Conservation (phyloP, 2,113 vertebrate genomes). For the Aegotheles bennettii region DNA sequence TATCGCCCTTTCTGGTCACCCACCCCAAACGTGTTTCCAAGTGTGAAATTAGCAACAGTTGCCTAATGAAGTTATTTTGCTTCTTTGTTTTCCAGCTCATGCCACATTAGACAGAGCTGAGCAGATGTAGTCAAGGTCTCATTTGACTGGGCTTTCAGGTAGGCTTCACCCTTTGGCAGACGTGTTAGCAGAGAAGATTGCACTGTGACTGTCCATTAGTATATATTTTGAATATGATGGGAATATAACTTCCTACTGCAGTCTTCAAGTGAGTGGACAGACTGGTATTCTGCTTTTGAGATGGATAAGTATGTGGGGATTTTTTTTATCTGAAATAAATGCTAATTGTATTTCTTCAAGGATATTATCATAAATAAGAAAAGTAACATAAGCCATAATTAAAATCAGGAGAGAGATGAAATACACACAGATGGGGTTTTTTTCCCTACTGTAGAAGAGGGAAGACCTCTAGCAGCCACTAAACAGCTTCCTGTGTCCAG, state of each 20-base stretch:
- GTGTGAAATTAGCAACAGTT: not conserved
- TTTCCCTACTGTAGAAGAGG: not conserved
- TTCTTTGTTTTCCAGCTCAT: not conserved
- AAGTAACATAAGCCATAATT: not conserved
- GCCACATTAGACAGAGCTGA: not conserved
- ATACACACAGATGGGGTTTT: not conserved
- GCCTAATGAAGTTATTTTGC: not conserved
- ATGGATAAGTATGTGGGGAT: accelerated
- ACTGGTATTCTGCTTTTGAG: not conserved
- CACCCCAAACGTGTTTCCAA: not conserved
- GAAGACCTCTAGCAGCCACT: not conserved
- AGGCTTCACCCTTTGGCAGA: not conserved
- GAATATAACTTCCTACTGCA: not conserved
- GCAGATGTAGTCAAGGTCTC: not conserved
- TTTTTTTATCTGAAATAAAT: not conserved
- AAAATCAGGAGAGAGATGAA: not conserved
- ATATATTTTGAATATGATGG: not conserved
- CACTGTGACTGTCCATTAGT: not conserved
- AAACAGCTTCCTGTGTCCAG: not conserved
- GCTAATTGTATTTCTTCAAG: not conserved
- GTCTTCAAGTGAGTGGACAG: not conserved
- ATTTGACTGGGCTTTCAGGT: not conserved
- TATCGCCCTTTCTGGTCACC: accelerated
- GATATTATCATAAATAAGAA: not conserved
- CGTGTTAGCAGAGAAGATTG: not conserved